Conservation (phyloP, 2,113 vertebrate genomes). For the Nothoprocta pentlandii region DNA sequence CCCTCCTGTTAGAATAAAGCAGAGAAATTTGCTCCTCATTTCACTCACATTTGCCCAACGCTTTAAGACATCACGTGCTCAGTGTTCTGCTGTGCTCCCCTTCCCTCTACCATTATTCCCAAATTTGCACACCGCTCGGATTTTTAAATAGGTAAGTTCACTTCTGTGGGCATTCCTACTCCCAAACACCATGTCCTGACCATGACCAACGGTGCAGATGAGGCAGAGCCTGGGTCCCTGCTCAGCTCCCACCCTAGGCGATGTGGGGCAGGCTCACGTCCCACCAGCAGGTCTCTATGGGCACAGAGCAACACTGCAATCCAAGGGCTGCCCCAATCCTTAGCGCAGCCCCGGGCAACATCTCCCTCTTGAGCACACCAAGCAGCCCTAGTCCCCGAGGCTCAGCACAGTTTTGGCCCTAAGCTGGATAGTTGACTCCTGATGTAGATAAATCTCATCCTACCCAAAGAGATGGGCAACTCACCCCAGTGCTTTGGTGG, state of each 20-base stretch:
- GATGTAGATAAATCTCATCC: background rate
- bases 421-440: background rate
- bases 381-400: background rate
- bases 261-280: background rate
- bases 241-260: no score
- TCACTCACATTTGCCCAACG: background rate
- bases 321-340: background rate
- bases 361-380: background rate
- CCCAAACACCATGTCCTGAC: background rate
- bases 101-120: background rate
- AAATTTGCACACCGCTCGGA: background rate
- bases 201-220: background rate
- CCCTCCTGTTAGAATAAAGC: background rate
- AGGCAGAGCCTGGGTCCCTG: background rate
- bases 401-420: background rate
- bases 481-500: background rate
- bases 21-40: background rate
- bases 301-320: background rate
- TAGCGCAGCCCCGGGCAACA: rapidly evolving
- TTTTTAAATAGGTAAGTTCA: background rate
- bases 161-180: background rate
- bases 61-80: rapidly evolving
- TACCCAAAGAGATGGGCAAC: background rate
- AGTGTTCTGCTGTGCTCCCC: background rate
- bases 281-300: background rate